These are phyloP conservation scores for Drosophila littoralis DNA, from an alignment of 1,140 invertebrate genomes.

Conservation along the genomic window DNA sequence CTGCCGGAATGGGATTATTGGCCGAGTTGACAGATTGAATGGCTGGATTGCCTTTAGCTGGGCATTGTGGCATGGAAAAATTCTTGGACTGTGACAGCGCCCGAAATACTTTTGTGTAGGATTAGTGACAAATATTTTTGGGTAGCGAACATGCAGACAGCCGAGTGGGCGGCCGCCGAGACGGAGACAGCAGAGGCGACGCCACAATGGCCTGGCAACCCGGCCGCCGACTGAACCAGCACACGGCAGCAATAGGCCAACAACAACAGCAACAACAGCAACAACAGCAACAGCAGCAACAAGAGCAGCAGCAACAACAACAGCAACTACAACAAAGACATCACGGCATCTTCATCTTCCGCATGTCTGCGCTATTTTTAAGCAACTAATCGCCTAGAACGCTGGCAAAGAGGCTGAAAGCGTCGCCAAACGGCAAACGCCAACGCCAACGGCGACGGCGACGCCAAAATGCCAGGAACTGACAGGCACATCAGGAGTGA, in stretches of 20 bases:
- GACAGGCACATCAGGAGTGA: conserved; percentile 11
- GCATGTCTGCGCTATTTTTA: conserved; percentile 78
- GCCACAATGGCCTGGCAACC: conserved; percentile 28
- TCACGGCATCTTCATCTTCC: conserved; percentile 52
- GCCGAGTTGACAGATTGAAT: conserved; percentile 25
- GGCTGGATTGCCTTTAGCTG: conserved; percentile 17
- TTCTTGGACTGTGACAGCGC: conserved; percentile 9
- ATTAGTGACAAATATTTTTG: conserved; percentile 70
- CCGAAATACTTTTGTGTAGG: conserved; percentile 71
- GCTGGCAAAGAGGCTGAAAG: conserved; percentile 49
- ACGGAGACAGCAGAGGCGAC: conserved; percentile 16
- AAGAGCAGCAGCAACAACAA: conserved; percentile 1
- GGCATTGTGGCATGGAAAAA: not conserved
- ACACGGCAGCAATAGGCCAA: not conserved
- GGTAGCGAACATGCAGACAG: conserved; percentile 12
- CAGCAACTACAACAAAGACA: not conserved
- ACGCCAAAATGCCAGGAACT: conserved; percentile 23
- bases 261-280: conserved; percentile 4
- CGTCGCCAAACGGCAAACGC: conserved; percentile 21
- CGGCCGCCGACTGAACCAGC: not conserved
- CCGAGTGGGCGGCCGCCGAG: conserved; percentile 32
- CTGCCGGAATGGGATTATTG: not conserved
- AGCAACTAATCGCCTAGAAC: conserved; percentile 77
- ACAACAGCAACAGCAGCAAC: not conserved
- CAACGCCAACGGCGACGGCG: conserved; percentile 17